Evolutionary conservation across 2,113 vertebrate genomes (phyloP).

Genomic region (Hyaena hyaena): DNA sequence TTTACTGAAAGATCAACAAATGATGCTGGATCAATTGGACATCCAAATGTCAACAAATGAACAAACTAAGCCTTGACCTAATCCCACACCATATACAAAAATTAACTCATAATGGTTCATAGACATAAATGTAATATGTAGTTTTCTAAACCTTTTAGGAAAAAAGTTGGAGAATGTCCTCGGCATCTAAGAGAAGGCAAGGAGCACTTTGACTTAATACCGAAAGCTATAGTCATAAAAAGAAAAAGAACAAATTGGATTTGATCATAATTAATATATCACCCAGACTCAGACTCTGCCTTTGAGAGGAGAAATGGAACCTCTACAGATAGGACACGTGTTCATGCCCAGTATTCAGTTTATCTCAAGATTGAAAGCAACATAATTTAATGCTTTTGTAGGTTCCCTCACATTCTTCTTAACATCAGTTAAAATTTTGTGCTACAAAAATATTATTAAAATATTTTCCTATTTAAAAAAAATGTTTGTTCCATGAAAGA

Average conservation of each 20-base stretch:
- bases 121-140: background rate
- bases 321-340: background rate
- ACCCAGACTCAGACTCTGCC: background rate
- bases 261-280: background rate
- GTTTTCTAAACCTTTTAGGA: background rate
- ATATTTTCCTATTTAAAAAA: background rate
- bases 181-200: background rate
- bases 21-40: background rate
- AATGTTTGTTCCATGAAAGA: background rate
- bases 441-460: background rate
- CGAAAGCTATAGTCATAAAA: background rate
- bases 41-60: background rate
- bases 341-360: background rate
- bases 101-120: background rate
- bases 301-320: background rate
- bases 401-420: background rate
- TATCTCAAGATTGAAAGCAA: background rate
- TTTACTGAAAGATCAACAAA: background rate
- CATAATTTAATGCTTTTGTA: background rate
- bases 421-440: background rate
- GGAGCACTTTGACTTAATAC: background rate
- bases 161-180: background rate
- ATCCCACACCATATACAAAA: background rate
- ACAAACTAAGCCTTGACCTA: background rate
- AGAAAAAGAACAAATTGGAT: background rate